These are phyloP conservation scores for Gopherus evgoodei DNA, from an alignment of 2,113 vertebrate species.

Conservation along the genomic window DNA sequence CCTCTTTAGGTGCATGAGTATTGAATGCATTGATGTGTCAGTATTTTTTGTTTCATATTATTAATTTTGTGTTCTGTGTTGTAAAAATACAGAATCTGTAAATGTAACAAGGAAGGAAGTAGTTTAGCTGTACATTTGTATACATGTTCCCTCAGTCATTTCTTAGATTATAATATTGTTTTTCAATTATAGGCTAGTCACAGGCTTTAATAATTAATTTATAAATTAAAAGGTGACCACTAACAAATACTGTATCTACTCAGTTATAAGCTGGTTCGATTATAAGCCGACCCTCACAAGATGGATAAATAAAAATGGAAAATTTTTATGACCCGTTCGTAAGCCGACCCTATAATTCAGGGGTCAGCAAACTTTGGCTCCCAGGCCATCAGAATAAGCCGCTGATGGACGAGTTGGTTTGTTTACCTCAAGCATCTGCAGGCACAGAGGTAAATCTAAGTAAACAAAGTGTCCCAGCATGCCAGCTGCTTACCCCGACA, in stretches of 20 bases:
- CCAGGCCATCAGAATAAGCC: too few species aligned
- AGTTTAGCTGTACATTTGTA: neutral
- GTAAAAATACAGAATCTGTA: neutral
- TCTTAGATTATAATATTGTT: neutral
- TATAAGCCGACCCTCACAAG: too few species aligned
- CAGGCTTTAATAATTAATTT: neutral
- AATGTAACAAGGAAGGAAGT: neutral
- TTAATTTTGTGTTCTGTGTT: neutral
- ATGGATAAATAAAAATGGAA: too few species aligned
- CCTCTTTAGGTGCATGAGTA: neutral
- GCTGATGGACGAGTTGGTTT: too few species aligned
- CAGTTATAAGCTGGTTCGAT: too few species aligned
- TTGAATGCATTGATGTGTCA: neutral
- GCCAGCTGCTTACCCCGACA: too few species aligned
- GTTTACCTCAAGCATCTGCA: too few species aligned
- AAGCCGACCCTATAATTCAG: too few species aligned
- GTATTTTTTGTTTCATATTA: neutral
- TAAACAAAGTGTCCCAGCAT: too few species aligned
- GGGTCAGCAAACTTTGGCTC: too few species aligned
- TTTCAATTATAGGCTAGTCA: neutral
- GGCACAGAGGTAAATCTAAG: too few species aligned
- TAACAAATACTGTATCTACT: neutral
- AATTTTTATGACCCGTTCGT: too few species aligned
- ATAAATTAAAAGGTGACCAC: neutral
- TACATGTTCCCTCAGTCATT: neutral